phyloP scores from a whole-genome alignment of 2,888 invertebrate species.

The Protodeltote pygarga region DNA sequence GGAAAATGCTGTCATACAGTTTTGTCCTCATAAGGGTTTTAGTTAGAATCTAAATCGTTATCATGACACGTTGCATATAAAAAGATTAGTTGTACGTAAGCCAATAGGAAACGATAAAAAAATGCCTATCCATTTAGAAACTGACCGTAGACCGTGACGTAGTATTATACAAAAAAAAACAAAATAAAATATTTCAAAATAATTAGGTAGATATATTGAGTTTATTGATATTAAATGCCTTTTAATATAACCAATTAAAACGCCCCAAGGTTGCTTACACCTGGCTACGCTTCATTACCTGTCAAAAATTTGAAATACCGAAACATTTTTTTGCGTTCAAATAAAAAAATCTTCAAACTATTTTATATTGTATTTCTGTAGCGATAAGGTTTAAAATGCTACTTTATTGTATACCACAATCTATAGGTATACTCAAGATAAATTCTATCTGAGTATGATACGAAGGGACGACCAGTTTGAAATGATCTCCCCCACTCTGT shows the following conservation, averaged over 20 bases:
- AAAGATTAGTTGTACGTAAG: too few species aligned
- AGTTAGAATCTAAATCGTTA: too few species aligned
- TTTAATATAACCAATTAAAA: conserved; percentile 26
- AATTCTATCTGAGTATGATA: conserved; percentile 47
- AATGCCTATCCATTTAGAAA: too few species aligned
- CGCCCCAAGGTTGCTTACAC: conserved; percentile 42
- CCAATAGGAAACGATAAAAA: too few species aligned
- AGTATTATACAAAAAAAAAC: too few species aligned
- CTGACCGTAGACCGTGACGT: too few species aligned
- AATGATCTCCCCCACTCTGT: conserved; percentile 28
- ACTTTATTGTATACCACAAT: conserved; percentile 10
- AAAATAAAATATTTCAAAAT: background rate
- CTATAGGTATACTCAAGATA: conserved; percentile 34
- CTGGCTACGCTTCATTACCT: conserved; percentile 58
- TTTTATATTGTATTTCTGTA: conserved; percentile 37
- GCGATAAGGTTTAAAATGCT: conserved; percentile 40
- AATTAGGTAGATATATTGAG: background rate
- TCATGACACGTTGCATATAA: too few species aligned
- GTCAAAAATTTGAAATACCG: conserved; percentile 57
- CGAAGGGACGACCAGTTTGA: conserved; percentile 35
- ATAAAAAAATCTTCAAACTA: conserved; percentile 26
- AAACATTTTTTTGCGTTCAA: conserved; percentile 48
- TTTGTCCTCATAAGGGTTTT: too few species aligned
- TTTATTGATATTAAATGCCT: background rate
- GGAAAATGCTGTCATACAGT: too few species aligned